These are phyloP conservation scores for Enteromius fasciolatus DNA, from an alignment of 2,797 vertebrate species.

Conservation along the genomic window DNA sequence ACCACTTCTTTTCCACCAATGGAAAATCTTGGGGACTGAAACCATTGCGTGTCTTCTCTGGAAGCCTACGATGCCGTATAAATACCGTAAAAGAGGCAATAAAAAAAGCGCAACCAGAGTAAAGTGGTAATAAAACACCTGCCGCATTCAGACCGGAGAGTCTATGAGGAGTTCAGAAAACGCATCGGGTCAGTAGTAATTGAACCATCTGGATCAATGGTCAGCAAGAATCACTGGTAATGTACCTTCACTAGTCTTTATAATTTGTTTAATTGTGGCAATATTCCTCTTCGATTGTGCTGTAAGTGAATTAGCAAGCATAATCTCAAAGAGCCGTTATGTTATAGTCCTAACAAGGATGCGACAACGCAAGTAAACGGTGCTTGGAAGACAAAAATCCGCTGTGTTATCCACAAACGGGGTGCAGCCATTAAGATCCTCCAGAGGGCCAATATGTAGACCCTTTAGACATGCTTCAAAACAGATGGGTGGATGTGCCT, in stretches of 20 bases:
- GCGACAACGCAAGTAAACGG: not conserved
- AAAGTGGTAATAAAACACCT: constrained; percentile 65
- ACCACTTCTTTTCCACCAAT: constrained; percentile 57
- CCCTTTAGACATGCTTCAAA: constrained; percentile 61
- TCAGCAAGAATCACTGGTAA: constrained; percentile 47
- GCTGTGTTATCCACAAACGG: constrained; percentile 7
- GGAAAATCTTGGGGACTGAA: constrained; percentile 57
- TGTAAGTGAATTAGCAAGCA: constrained; percentile 46
- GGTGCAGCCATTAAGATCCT: constrained; percentile 1
- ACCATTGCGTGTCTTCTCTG: constrained; percentile 60
- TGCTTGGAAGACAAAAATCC: constrained; percentile 12
- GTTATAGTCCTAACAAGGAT: not conserved
- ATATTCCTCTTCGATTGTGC: constrained; percentile 60
- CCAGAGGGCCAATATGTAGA: constrained; percentile 49
- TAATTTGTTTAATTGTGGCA: constrained; percentile 69
- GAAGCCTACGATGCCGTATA: constrained; percentile 54
- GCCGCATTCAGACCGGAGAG: constrained; percentile 48
- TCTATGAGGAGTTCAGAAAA: constrained; percentile 46
- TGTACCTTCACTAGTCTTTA: constrained; percentile 59
- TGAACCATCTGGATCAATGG: constrained; percentile 5
- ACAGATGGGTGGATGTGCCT: constrained; percentile 56
- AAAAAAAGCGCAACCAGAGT: constrained; percentile 58
- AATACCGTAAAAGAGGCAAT: constrained; percentile 60
- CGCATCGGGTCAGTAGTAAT: constrained; percentile 21
- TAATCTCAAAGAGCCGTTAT: not conserved